A percentile compares a stretch with the other conserved stretches of the same genome.
phyloP scores from a whole-genome alignment of 2,888 invertebrate genomes.

The Diloba caeruleocephala region DNA sequence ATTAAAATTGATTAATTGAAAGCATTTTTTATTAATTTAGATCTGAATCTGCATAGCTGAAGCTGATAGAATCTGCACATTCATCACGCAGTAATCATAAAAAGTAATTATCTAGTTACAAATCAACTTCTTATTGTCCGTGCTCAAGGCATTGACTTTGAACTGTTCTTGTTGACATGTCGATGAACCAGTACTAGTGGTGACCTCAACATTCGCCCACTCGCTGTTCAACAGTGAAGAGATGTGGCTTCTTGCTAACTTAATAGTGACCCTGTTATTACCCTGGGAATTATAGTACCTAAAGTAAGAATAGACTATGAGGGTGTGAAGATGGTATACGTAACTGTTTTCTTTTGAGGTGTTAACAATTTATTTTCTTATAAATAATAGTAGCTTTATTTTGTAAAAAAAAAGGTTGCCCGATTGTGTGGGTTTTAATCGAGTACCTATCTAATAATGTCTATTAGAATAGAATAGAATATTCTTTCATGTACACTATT shows the following conservation, averaged over 20 bases:
- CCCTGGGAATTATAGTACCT: slow-evolving; percentile 39
- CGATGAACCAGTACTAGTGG: slow-evolving; percentile 52
- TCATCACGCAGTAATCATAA: slow-evolving; percentile 49
- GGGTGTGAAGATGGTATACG: slow-evolving; percentile 29
- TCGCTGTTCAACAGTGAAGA: slow-evolving; percentile 19
- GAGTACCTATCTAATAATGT: too few relatives aligned
- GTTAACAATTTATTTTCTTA: slow-evolving; percentile 30
- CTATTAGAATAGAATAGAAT: too few relatives aligned
- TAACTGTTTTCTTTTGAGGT: slow-evolving; percentile 20
- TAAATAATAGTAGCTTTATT: slow-evolving; percentile 30
- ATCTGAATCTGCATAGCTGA: too few relatives aligned
- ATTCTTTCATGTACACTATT: too few relatives aligned
- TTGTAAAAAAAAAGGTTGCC: slow-evolving; percentile 18
- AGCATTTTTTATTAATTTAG: too few relatives aligned
- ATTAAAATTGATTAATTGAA: too few relatives aligned
- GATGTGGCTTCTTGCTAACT: slow-evolving; percentile 11
- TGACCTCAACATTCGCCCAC: slow-evolving; percentile 54
- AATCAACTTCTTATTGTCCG: slow-evolving; percentile 52
- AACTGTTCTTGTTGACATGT: slow-evolving; percentile 63
- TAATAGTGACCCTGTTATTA: slow-evolving; percentile 47
- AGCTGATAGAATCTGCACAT: slow-evolving; percentile 42
- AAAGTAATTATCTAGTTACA: slow-evolving; percentile 51
- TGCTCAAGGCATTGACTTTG: slow-evolving; percentile 56
- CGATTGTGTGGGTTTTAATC: slow-evolving; percentile 30
- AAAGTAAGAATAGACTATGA: slow-evolving; percentile 30